phyloP scores from a whole-genome alignment of 2,113 vertebrate species.

The Brachionichthys hirsutus region DNA sequence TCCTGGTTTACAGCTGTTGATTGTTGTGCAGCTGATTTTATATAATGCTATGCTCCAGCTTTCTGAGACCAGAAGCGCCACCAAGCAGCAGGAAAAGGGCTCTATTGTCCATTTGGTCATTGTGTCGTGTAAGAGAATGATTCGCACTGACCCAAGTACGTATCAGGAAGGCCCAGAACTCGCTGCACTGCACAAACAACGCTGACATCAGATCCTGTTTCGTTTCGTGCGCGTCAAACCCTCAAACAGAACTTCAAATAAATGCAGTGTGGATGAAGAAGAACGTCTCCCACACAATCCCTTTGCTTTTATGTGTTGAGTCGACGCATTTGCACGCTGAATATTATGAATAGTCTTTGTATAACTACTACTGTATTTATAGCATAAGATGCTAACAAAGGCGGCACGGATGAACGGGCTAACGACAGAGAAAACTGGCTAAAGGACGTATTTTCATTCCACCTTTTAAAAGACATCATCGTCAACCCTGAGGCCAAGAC shows the following conservation, averaged over 20 bases:
- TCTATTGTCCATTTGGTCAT: slow-evolving; percentile 1
- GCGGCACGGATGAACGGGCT: no score
- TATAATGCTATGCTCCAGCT: slow-evolving; percentile 15
- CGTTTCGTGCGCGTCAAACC: neutral
- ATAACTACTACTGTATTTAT: no score
- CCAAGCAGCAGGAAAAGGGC: slow-evolving; percentile 10
- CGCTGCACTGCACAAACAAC: neutral
- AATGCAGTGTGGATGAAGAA: neutral
- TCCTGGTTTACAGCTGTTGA: slow-evolving; percentile 46
- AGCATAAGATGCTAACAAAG: neutral
- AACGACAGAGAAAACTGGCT: neutral
- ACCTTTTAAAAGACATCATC: slow-evolving; percentile 25
- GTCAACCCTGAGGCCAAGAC: slow-evolving; percentile 38
- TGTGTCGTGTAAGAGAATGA: slow-evolving; percentile 10
- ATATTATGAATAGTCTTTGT: no score
- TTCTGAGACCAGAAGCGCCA: slow-evolving; percentile 20
- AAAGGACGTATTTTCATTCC: slow-evolving; percentile 35
- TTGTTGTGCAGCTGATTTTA: slow-evolving; percentile 25
- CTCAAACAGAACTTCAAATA: neutral
- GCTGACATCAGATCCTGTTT: slow-evolving; percentile 22
- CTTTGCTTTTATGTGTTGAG: neutral
- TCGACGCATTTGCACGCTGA: neutral
- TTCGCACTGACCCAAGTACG: slow-evolving; percentile 8
- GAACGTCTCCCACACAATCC: neutral
- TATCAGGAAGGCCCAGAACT: neutral